Evolutionary conservation across 1,140 invertebrate genomes (phyloP).

Genomic region (Neodiprion pinetum): DNA sequence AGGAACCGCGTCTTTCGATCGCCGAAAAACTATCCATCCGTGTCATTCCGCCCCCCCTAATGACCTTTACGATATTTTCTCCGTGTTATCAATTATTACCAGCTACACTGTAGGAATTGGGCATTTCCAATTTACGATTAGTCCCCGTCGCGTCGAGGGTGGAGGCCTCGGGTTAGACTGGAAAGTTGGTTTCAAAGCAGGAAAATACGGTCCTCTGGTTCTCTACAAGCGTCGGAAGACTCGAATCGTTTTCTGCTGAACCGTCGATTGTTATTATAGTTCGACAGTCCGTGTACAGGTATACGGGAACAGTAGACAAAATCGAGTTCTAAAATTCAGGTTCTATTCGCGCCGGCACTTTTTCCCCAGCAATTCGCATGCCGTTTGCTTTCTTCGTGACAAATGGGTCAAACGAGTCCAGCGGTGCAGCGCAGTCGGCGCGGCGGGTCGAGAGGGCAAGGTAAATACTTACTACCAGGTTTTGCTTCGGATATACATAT

Average conservation of each 20-base stretch:
- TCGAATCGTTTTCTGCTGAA: not conserved
- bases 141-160: no score
- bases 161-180: no score
- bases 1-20: no score
- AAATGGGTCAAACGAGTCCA: not conserved
- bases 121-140: no score
- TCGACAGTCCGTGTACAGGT: not conserved
- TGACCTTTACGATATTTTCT: no score
- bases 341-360: not conserved
- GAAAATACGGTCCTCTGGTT: no score
- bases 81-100: no score
- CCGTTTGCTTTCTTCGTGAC: not conserved
- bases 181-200: no score
- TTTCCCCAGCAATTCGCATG: not conserved
- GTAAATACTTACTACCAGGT: not conserved
- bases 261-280: not conserved
- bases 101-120: no score
- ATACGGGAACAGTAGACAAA: not conserved
- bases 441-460: not conserved
- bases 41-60: no score
- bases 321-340: not conserved
- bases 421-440: not conserved
- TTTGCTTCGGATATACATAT: not conserved
- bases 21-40: no score
- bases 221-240: not conserved